A percentile compares a stretch with the other conserved stretches of the same genome.
Evolutionary conservation across 1,140 invertebrate genomes (phyloP).

Genomic region (Limonius californicus): DNA sequence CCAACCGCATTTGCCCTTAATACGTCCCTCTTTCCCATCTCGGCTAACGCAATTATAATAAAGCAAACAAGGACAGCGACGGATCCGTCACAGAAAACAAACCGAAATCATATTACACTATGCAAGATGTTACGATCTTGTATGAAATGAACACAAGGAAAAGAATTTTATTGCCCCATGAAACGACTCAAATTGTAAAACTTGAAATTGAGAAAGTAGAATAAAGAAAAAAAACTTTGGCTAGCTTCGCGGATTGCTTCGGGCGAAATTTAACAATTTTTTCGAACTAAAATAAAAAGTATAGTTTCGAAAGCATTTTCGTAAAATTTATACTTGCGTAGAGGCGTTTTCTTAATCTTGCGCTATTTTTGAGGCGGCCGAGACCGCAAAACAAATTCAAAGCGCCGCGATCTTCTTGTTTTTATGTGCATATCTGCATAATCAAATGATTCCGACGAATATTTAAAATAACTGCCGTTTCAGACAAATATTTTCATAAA

Average conservation of each 20-base stretch:
- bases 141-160: slow-evolving; percentile 14
- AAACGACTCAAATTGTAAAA: slow-evolving; percentile 4
- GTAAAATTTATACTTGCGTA: slow-evolving; percentile 5
- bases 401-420: slow-evolving; percentile 25
- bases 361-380: slow-evolving; percentile 13
- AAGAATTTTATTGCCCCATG: slow-evolving; percentile 2
- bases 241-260: not conserved
- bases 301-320: not conserved
- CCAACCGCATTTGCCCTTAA: too few species aligned
- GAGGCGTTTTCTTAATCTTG: slow-evolving; percentile 20
- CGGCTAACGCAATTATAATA: not conserved
- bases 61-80: not conserved
- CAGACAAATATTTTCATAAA: slow-evolving; percentile 50
- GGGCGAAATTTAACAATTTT: not conserved
- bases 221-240: not conserved
- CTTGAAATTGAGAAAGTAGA: slow-evolving; percentile 5
- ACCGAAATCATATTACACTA: not conserved
- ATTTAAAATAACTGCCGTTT: slow-evolving; percentile 48
- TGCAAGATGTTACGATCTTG: slow-evolving; percentile 11
- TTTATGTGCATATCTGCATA: slow-evolving; percentile 45
- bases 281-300: not conserved
- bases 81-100: not conserved
- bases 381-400: slow-evolving; percentile 24
- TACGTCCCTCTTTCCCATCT: not conserved
- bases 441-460: slow-evolving; percentile 47